Evolutionary conservation across 2,797 vertebrate genomes (phyloP).

Genomic region (Molossus molossus): DNA sequence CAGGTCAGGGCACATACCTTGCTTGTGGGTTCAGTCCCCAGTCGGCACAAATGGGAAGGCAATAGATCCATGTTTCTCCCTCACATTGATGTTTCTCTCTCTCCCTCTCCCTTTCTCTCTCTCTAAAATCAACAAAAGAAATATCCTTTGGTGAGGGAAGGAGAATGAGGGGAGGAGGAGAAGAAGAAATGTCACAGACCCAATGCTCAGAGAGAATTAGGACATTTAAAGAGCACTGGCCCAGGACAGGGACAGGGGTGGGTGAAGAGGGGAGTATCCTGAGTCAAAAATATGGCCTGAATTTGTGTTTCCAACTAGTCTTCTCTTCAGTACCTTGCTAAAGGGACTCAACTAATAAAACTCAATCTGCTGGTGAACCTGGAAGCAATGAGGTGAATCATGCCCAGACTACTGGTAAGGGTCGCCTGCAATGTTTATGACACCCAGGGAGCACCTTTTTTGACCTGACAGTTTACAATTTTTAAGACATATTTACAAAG

Average conservation of each 20-base stretch:
- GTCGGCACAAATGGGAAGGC: not conserved
- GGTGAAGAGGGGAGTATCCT: not conserved
- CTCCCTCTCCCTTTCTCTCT: not conserved
- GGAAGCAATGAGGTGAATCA: not conserved
- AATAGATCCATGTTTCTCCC: not conserved
- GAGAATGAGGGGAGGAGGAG: not conserved
- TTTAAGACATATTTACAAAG: conserved; percentile 33
- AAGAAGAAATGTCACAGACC: not conserved
- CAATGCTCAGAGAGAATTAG: not conserved
- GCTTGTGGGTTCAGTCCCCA: not conserved
- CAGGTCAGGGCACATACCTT: not conserved
- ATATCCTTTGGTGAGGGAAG: not conserved
- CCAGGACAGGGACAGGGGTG: rapidly evolving
- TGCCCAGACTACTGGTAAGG: not conserved
- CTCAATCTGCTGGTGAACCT: not conserved
- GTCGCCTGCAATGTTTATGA: not conserved
- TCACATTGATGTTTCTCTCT: not conserved
- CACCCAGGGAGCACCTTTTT: not conserved
- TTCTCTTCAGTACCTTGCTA: not conserved
- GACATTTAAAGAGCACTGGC: not conserved
- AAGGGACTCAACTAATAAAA: conserved; percentile 44
- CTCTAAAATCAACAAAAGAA: not conserved
- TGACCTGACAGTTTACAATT: not conserved
- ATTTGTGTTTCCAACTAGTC: not conserved
- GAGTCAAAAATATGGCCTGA: not conserved